Percentiles rank a stretch among this genome's conserved stretches.
phyloP scores from a whole-genome alignment of 2,888 invertebrate species.

The Trachelus iudaicus region DNA sequence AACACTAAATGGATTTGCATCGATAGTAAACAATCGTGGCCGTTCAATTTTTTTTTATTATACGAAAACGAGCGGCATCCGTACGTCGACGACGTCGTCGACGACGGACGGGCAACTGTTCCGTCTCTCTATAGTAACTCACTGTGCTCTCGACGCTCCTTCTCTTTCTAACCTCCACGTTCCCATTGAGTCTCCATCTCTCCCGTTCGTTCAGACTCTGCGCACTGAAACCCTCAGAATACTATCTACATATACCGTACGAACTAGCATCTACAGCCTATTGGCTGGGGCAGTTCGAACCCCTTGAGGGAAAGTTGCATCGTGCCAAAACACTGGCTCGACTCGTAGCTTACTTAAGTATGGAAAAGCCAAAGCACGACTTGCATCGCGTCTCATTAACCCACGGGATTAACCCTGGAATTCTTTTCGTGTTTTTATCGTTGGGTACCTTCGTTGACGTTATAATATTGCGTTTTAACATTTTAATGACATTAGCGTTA shows the following conservation, averaged over 20 bases:
- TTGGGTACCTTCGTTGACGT: neutral
- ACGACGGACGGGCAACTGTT: constrained; percentile 20
- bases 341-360: neutral
- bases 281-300: neutral
- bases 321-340: neutral
- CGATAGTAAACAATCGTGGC: neutral
- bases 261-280: neutral
- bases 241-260: neutral
- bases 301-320: neutral
- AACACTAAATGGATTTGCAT: neutral
- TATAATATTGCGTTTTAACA: neutral
- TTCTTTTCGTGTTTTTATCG: neutral
- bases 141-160: neutral
- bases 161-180: constrained; percentile 1
- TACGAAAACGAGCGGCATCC: constrained; percentile 12
- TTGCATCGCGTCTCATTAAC: neutral
- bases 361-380: neutral
- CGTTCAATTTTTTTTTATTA: neutral
- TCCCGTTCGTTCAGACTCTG: constrained; percentile 8
- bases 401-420: neutral
- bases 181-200: neutral
- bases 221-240: neutral
- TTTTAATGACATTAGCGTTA: neutral
- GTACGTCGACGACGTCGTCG: constrained; percentile 15
- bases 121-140: constrained; percentile 10